Percentiles rank a stretch among this genome's conserved stretches.
Conservation (phyloP, 2,113 vertebrate species). For the Myrmecobius fasciatus region DNA sequence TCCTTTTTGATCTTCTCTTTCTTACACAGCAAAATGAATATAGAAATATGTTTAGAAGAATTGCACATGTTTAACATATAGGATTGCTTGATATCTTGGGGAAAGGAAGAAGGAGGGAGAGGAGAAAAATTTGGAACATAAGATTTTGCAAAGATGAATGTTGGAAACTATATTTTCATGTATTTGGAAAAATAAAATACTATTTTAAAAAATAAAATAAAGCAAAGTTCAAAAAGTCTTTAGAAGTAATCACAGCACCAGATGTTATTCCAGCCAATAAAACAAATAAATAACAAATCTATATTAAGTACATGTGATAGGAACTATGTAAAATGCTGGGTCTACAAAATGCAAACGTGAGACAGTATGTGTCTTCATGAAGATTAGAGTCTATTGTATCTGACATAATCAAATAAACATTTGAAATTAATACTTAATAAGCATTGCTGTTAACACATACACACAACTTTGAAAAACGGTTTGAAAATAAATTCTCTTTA, state of each 20-base stretch:
- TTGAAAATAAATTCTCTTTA: constrained; percentile 51
- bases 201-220: too few relatives aligned
- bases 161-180: too few relatives aligned
- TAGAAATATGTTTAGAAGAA: too few relatives aligned
- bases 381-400: background rate
- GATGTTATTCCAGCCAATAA: constrained; percentile 19
- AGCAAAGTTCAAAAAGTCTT: background rate
- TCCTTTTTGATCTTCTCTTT: too few relatives aligned
- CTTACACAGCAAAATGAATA: too few relatives aligned
- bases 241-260: background rate
- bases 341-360: background rate
- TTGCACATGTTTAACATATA: too few relatives aligned
- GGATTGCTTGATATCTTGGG: too few relatives aligned
- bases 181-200: too few relatives aligned
- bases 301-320: background rate
- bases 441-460: constrained; percentile 34
- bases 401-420: constrained; percentile 9
- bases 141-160: too few relatives aligned
- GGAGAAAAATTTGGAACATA: too few relatives aligned
- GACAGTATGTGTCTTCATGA: background rate
- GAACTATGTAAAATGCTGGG: background rate
- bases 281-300: background rate
- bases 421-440: constrained; percentile 21
- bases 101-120: too few relatives aligned
- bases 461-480: constrained; percentile 4